These are phyloP conservation scores for Acronicta alni DNA, from an alignment of 2,888 invertebrate species.

Conservation along the genomic window DNA sequence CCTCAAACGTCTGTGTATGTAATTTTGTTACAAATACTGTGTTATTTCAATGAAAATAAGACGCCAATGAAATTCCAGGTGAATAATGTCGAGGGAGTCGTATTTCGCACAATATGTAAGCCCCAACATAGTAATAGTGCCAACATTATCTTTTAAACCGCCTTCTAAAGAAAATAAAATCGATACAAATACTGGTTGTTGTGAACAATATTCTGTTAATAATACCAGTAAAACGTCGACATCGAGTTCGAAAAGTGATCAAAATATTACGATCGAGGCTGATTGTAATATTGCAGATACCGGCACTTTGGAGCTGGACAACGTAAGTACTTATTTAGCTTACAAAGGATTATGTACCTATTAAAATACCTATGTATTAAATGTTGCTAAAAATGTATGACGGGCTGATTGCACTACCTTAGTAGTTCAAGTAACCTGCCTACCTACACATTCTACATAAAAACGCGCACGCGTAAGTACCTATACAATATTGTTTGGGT, in stretches of 20 bases:
- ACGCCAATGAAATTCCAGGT: slow-evolving; percentile 10
- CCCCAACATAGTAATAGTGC: slow-evolving; percentile 64
- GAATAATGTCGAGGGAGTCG: slow-evolving; percentile 43
- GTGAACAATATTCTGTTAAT: slow-evolving; percentile 4
- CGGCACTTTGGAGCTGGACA: background rate
- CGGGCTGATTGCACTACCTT: no score
- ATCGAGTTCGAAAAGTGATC: background rate
- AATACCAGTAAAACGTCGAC: background rate
- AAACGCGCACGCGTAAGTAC: no score
- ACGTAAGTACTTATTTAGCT: slow-evolving; percentile 21
- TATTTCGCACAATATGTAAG: slow-evolving; percentile 55
- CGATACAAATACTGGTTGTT: slow-evolving; percentile 3
- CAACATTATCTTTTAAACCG: slow-evolving; percentile 12
- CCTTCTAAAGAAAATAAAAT: background rate
- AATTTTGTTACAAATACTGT: no score
- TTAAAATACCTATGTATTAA: no score
- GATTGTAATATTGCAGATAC: background rate
- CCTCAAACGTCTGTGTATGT: no score
- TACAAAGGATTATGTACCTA: no score
- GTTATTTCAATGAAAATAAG: background rate
- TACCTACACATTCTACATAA: no score
- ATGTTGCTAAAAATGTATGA: no score
- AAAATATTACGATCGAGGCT: background rate
- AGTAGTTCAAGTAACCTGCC: no score
- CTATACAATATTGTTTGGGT: no score